phyloP scores from a whole-genome alignment of 1,140 invertebrate species.

The Panagrolaimus sp. region DNA sequence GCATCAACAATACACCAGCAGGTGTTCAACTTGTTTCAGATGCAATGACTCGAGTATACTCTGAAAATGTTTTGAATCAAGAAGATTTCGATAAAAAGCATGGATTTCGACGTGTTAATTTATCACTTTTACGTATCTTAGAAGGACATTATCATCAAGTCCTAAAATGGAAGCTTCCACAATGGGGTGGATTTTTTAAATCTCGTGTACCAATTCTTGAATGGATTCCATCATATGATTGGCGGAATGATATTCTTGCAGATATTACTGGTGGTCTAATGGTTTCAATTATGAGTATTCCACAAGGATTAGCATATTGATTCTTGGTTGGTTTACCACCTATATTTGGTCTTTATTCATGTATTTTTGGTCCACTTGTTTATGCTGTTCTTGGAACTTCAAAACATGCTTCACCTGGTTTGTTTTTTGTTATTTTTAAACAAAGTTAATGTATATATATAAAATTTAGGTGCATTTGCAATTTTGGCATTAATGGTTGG shows the following conservation, averaged over 20 bases:
- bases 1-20: too few species aligned
- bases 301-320: constrained; percentile 61
- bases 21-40: constrained; percentile 1
- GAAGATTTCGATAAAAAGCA: constrained; percentile 56
- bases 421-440: too few species aligned
- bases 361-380: constrained; percentile 61
- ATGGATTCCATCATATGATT: constrained; percentile 18
- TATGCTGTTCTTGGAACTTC: constrained; percentile 62
- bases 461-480: constrained; percentile 60
- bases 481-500: constrained; percentile 61
- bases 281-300: constrained; percentile 59
- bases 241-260: constrained; percentile 48
- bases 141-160: not conserved
- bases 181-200: constrained; percentile 17
- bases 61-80: constrained; percentile 14
- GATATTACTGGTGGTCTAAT: constrained; percentile 60
- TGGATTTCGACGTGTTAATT: constrained; percentile 21
- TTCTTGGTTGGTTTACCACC: constrained; percentile 59
- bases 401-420: constrained; percentile 52
- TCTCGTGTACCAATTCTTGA: constrained; percentile 13
- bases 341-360: constrained; percentile 60
- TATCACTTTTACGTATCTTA: constrained; percentile 47
- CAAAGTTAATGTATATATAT: not conserved
- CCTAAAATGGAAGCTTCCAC: not conserved
- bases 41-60: not conserved